Conservation (phyloP, 2,888 invertebrate genomes). For the Monoplex corrugatus region DNA sequence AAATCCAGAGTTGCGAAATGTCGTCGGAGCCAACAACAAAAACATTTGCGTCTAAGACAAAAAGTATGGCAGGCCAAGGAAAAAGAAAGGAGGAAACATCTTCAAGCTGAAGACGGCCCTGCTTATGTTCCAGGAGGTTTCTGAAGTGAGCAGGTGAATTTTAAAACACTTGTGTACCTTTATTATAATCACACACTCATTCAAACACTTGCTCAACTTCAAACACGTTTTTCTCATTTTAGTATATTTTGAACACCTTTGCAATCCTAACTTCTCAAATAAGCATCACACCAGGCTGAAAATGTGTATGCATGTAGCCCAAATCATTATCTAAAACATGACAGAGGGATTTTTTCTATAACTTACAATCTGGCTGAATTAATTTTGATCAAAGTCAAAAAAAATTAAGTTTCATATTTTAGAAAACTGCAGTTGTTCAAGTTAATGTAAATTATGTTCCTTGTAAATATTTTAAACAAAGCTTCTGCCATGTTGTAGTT, state of each 20-base stretch:
- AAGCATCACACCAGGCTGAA: not conserved
- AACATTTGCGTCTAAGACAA: not conserved
- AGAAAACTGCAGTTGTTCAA: not conserved
- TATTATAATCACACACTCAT: not conserved
- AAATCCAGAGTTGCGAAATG: not conserved
- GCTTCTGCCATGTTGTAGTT: not conserved
- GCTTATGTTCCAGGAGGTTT: not conserved
- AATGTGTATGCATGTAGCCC: not conserved
- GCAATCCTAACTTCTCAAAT: not conserved
- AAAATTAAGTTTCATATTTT: not conserved
- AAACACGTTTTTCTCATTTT: conserved; percentile 6
- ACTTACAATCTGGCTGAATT: not conserved
- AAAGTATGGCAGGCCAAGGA: not conserved
- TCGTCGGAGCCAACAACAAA: not conserved
- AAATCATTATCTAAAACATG: not conserved
- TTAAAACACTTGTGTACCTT: not conserved
- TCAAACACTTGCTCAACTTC: not conserved
- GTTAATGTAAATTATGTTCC: not conserved
- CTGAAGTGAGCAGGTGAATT: not conserved
- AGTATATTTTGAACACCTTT: not conserved
- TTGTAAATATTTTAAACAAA: not conserved
- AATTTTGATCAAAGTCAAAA: not conserved
- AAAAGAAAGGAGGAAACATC: not conserved
- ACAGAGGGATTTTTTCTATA: not conserved
- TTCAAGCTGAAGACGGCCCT: not conserved